Conservation (phyloP, 1,140 invertebrate genomes). For the Asbolus verrucosus region DNA sequence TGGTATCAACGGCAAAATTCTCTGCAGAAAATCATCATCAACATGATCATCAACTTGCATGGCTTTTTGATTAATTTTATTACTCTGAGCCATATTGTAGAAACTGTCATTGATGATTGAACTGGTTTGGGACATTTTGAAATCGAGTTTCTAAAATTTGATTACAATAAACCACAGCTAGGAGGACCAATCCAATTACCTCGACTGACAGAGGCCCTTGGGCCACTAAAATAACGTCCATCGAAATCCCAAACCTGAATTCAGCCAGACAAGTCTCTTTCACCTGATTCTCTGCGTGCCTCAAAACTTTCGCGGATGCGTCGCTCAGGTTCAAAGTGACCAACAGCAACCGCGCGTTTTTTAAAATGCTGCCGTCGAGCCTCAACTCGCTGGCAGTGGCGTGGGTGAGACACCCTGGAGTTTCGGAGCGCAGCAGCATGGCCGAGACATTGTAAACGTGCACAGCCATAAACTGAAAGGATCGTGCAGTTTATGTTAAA, state of each 20-base stretch:
- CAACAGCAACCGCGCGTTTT: conserved; percentile 78
- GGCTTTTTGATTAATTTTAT: conserved; percentile 35
- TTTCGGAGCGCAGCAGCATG: conserved; percentile 73
- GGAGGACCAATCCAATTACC: conserved; percentile 65
- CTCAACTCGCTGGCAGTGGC: conserved; percentile 80
- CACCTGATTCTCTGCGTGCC: conserved; percentile 63
- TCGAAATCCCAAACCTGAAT: conserved; percentile 77
- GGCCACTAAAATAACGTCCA: conserved; percentile 80
- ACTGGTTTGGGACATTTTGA: conserved; percentile 77
- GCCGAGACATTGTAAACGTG: conserved; percentile 86
- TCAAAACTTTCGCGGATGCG: conserved; percentile 67
- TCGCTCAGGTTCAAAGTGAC: conserved; percentile 76
- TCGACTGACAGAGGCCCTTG: conserved; percentile 83
- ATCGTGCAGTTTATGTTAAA: conserved; percentile 39
- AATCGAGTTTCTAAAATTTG: conserved; percentile 75
- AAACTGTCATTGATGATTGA: conserved; percentile 75
- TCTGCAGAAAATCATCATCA: conserved; percentile 65
- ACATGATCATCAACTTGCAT: conserved; percentile 5
- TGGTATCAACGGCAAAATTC: conserved; percentile 76
- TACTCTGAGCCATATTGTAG: conserved; percentile 61
- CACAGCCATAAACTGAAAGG: conserved; percentile 82
- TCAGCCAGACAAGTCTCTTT: conserved; percentile 74
- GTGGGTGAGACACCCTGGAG: conserved; percentile 81
- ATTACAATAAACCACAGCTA: conserved; percentile 18
- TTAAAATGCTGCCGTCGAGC: conserved; percentile 81